phyloP scores from a whole-genome alignment of 2,797 vertebrate species.

The Cirrhinus molitorella region DNA sequence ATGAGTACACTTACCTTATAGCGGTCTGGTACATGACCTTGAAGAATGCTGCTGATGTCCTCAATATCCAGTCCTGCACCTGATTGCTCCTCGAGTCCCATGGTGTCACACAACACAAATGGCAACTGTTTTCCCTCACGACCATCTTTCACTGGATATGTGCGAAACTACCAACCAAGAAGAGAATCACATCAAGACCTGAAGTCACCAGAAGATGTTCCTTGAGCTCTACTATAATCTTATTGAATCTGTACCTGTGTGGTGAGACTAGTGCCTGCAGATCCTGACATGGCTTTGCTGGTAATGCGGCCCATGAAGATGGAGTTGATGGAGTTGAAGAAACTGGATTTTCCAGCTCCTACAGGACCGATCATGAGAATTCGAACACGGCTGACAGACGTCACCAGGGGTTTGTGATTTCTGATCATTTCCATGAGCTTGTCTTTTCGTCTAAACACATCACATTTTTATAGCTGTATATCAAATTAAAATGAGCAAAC shows the following conservation, averaged over 20 bases:
- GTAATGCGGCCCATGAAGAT: constrained; percentile 70
- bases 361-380: constrained; percentile 70
- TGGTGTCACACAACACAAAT: constrained; percentile 75
- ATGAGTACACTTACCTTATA: constrained; percentile 67
- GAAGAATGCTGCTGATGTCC: constrained; percentile 69
- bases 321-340: constrained; percentile 77
- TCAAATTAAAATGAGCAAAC: background rate
- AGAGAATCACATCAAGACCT: too few relatives aligned
- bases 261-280: constrained; percentile 66
- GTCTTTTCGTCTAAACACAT: constrained; percentile 8
- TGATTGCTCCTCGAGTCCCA: constrained; percentile 73
- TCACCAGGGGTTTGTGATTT: constrained; percentile 44
- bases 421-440: constrained; percentile 43
- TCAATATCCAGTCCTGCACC: constrained; percentile 68
- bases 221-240: too few relatives aligned
- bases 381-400: constrained; percentile 54
- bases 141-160: constrained; percentile 67
- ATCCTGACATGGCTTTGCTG: constrained; percentile 69
- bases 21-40: constrained; percentile 71
- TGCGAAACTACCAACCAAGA: constrained; percentile 66
- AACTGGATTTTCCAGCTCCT: constrained; percentile 75
- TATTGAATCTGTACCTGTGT: constrained; percentile 62
- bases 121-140: constrained; percentile 65
- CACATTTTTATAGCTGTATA: too few relatives aligned
- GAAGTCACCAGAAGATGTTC: too few relatives aligned